phyloP scores from a whole-genome alignment of 2,797 vertebrate species.

The Rhynchonycteris naso region DNA sequence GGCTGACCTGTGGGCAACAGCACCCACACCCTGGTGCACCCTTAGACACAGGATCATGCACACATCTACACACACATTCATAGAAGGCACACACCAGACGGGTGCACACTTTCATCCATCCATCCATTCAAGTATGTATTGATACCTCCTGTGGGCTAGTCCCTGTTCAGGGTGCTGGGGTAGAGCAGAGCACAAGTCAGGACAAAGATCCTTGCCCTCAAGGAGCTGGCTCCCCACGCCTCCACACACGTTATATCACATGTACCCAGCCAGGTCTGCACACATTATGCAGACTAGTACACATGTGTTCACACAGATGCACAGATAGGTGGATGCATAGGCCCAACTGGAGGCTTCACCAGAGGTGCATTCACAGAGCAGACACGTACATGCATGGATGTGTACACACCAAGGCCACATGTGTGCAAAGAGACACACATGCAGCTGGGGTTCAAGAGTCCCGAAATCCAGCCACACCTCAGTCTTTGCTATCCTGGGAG shows the following conservation, averaged over 20 bases:
- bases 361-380: too few relatives aligned
- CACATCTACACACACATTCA: background rate
- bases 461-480: background rate
- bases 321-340: background rate
- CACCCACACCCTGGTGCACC: constrained; percentile 18
- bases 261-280: background rate
- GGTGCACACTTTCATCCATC: background rate
- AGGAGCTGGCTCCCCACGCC: background rate
- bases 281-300: background rate
- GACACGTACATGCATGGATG: background rate
- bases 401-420: too few relatives aligned
- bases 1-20: background rate
- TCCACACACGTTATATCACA: background rate
- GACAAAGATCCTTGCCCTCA: background rate
- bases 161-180: background rate
- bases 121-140: background rate
- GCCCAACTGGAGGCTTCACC: background rate
- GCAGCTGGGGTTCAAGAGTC: background rate
- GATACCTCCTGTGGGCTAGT: background rate
- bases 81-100: background rate
- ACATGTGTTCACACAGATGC: background rate
- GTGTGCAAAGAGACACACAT: background rate
- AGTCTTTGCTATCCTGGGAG: background rate
- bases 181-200: background rate
- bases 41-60: background rate